These are phyloP conservation scores for Nothocercus julius DNA, from an alignment of 2,113 vertebrate species.

Conservation along the genomic window DNA sequence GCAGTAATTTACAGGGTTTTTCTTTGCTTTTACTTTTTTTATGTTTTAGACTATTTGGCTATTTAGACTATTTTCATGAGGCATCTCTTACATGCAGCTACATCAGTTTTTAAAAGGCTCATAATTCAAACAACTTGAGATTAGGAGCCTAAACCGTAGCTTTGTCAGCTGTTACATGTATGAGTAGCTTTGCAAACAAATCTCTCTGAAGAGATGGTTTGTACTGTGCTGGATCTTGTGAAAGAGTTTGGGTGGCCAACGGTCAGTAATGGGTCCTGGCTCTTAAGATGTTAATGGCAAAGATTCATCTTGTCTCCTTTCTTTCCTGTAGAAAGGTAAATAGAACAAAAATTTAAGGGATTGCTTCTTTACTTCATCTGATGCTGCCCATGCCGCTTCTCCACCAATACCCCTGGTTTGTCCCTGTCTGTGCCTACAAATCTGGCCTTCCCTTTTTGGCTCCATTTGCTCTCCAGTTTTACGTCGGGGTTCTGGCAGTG, in stretches of 20 bases:
- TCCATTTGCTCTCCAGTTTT: not conserved
- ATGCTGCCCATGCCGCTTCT: not conserved
- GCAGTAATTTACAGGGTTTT: not conserved
- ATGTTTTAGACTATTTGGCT: not conserved
- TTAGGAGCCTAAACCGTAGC: not conserved
- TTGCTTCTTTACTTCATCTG: not conserved
- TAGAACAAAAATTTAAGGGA: not conserved
- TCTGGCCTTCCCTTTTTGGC: not conserved
- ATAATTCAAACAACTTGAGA: not conserved
- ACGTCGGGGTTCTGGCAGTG: not conserved
- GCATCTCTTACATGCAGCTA: not conserved
- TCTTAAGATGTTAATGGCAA: not conserved
- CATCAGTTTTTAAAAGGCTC: not conserved
- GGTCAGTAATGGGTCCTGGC: not conserved
- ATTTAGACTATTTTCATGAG: fast-evolving
- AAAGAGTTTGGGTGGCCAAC: not conserved
- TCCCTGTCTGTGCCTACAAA: not conserved
- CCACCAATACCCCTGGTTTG: not conserved
- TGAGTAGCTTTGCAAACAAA: not conserved
- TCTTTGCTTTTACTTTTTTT: too few species aligned
- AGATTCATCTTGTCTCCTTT: not conserved
- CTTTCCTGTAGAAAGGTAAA: not conserved
- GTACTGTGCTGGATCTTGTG: not conserved
- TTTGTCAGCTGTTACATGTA: not conserved
- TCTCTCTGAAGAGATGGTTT: not conserved